phyloP scores from a whole-genome alignment of 2,113 vertebrate species.

The Chaetorhynchus papuensis region DNA sequence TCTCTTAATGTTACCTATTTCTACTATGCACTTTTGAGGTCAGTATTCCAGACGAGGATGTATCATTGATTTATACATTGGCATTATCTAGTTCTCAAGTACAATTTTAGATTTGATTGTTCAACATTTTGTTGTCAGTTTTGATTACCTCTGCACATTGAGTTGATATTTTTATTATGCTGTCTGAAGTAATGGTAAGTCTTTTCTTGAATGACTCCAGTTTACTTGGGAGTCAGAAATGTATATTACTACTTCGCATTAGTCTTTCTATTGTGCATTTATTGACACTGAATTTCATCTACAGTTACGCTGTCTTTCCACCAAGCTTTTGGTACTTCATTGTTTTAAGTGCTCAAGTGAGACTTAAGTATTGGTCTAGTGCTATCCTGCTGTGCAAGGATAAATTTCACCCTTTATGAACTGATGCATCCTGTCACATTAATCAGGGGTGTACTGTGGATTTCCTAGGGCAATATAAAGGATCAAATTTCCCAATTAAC shows the following conservation, averaged over 20 bases:
- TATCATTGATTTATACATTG: background rate
- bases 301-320: background rate
- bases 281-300: background rate
- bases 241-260: background rate
- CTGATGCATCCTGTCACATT: constrained; percentile 59
- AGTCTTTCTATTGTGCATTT: background rate
- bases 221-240: background rate
- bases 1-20: background rate
- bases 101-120: background rate
- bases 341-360: constrained; percentile 13
- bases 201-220: background rate
- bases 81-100: background rate
- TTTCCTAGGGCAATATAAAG: constrained; percentile 43
- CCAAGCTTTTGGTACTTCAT: background rate
- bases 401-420: constrained; percentile 55
- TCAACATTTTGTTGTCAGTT: background rate
- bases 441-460: constrained; percentile 21
- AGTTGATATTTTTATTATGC: background rate
- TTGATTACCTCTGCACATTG: background rate
- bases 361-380: constrained; percentile 20
- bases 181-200: background rate
- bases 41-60: background rate
- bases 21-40: background rate
- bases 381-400: background rate
- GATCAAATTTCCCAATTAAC: constrained; percentile 50